These are phyloP conservation scores for western clawed frog (Xenopus tropicalis) DNA, from an alignment of 2,113 vertebrate genomes.

Conservation along the genomic window UCB_Xtro_10.0 CM004444.2:116014501-116015000, in stretches of 20 bases:
- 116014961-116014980: too few species aligned
- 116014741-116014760: conserved; percentile 57
- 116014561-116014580: conserved; percentile 77
- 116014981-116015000: too few species aligned
- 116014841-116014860: neutral
- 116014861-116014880: too few species aligned
- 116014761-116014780: conserved; percentile 27
- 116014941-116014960: too few species aligned
- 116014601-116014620: conserved; percentile 79
- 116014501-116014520: too few species aligned
- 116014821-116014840: too few species aligned
- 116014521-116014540: too few species aligned
- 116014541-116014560: conserved; percentile 70
- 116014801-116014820: neutral
- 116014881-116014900: too few species aligned
- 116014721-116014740: conserved; percentile 77
- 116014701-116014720: conserved; percentile 79
- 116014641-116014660: conserved; percentile 75
- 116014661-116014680: conserved; percentile 81
- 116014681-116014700: conserved; percentile 79
- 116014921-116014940: too few species aligned
- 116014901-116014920: too few species aligned
- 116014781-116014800: too few species aligned
- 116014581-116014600: conserved; percentile 80
- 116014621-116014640: conserved; percentile 76